A percentile compares a stretch with the other conserved stretches of the same genome.
Evolutionary conservation across 2,888 invertebrate genomes (phyloP).

Genomic region (Patella caerulea): DNA sequence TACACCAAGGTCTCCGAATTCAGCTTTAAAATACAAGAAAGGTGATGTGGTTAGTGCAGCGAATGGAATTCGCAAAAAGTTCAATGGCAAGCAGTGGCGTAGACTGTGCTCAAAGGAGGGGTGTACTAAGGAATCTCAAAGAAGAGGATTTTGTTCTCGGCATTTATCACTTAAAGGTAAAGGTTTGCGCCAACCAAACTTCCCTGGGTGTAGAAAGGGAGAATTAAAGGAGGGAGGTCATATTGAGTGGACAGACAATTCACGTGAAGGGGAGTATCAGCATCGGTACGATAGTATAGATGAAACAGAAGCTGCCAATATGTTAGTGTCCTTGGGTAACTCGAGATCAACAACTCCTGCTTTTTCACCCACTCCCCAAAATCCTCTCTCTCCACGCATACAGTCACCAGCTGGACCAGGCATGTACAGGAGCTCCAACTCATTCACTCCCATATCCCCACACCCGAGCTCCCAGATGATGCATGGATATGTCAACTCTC

Average conservation of each 20-base stretch:
- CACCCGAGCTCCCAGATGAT: conserved; percentile 62
- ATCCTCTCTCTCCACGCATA: conserved; percentile 59
- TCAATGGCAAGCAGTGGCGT: conserved; percentile 99
- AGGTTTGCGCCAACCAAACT: conserved; percentile 55
- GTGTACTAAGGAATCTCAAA: conserved; percentile 96
- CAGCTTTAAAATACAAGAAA: conserved; percentile 76
- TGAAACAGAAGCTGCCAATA: conserved; percentile 96
- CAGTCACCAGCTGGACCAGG: conserved; percentile 71
- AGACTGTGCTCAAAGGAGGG: conserved; percentile 95
- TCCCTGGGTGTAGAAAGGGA: conserved; percentile 66
- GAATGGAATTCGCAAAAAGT: conserved; percentile 97
- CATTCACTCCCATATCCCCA: conserved; percentile 87
- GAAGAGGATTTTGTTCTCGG: conserved; percentile 95
- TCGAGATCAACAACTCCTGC: conserved; percentile 94
- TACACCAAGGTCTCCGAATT: conserved; percentile 66
- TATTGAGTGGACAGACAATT: conserved; percentile 86
- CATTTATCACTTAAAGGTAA: conserved; percentile 92
- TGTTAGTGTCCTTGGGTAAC: conserved; percentile 94
- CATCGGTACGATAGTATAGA: conserved; percentile 85
- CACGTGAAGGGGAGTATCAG: conserved; percentile 69
- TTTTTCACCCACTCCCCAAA: conserved; percentile 74
- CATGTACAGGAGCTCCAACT: conserved; percentile 80
- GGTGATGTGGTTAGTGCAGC: conserved; percentile 96
- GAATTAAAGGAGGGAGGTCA: conserved; percentile 70
- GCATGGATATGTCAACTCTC: conserved; percentile 55